These are phyloP conservation scores for Philantomba maxwellii DNA, from an alignment of 2,113 vertebrate species.

Conservation along the genomic window DNA sequence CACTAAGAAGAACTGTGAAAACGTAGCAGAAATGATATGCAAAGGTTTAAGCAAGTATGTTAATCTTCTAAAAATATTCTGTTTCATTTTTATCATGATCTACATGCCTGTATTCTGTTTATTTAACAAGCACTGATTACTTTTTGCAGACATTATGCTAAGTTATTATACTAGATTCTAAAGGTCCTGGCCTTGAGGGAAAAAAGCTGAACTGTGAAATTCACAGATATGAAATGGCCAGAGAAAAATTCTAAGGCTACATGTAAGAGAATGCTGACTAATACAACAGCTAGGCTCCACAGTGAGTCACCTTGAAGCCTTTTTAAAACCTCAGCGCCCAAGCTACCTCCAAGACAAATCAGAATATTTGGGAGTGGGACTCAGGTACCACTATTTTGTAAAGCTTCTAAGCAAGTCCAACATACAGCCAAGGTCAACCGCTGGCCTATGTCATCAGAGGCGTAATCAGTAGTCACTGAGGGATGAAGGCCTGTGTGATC, in stretches of 20 bases:
- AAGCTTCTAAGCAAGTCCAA: background rate
- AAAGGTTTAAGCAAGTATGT: slow-evolving; percentile 92
- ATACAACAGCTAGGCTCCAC: background rate
- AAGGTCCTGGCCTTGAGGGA: background rate
- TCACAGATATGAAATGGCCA: background rate
- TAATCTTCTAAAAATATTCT: background rate
- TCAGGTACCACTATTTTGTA: background rate
- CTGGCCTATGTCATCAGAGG: background rate
- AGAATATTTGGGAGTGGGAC: background rate
- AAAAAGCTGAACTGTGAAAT: background rate
- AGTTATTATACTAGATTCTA: background rate
- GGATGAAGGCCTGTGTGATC: background rate
- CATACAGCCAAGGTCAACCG: background rate
- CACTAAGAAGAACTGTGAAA: slow-evolving; percentile 98
- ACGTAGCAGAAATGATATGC: slow-evolving; percentile 94
- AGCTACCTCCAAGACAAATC: background rate
- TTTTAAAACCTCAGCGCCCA: background rate
- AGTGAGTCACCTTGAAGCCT: background rate
- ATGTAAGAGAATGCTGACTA: background rate
- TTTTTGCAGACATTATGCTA: background rate
- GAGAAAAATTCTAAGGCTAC: background rate
- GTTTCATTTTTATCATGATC: background rate
- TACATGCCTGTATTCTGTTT: background rate
- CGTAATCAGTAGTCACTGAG: background rate
- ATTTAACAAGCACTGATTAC: background rate